Base-by-base conservation (phyloP, 53 echinoderm and acorn worm species). In the Arbacia lixula region DNA sequence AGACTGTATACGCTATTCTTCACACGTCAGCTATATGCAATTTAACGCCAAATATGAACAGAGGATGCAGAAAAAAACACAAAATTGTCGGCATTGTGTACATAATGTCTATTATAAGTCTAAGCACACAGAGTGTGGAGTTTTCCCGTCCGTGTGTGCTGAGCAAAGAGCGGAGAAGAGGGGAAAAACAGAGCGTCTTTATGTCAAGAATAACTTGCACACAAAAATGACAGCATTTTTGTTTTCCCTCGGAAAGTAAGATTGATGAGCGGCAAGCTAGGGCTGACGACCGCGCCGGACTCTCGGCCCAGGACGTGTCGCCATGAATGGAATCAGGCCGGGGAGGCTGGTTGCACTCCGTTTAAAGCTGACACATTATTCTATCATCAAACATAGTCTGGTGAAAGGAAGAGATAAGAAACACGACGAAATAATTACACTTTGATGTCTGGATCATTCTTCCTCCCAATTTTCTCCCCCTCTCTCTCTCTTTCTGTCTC, bases 151-250 rank as follows among this genome's bases (percentile, higher is more conserved):
- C 5, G 29, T 74, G 74, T 74, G 74, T 74, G 49, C 74, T 74
- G 28, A 52, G 74, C 35, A 77, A 77, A 77, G 77, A 77, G 40
- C 56, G 28, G 29, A 74, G 51, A 34, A 74, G 49, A 74, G 74
- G 50, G 28, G 29, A 74, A 33, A 34, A 74, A 53, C 49, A 53
- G 50, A 74, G 74, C 53, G 51, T 21, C 53, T 74, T 20, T 53
- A 74, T 74, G 69, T 69, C 74, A 52, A 74, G 34, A 61, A 81
- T 81, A 81, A 81, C 64, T 81, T 63, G 82, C 64, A 61, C 42
- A 81, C 82, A 81, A 63, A 63, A 63, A 63, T 81, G 82, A 81
- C 82, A 81, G 64, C 50, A 63, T 81, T 77, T 72, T 26, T 63
- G 64, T 81, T 81, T 64, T 81, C 82, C 46, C 32, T 63, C 14